Evolutionary conservation across 37 sponge, comb jelly and placozoan species (phyloP).

Genomic region (Lycopodina hypogea): DNA sequence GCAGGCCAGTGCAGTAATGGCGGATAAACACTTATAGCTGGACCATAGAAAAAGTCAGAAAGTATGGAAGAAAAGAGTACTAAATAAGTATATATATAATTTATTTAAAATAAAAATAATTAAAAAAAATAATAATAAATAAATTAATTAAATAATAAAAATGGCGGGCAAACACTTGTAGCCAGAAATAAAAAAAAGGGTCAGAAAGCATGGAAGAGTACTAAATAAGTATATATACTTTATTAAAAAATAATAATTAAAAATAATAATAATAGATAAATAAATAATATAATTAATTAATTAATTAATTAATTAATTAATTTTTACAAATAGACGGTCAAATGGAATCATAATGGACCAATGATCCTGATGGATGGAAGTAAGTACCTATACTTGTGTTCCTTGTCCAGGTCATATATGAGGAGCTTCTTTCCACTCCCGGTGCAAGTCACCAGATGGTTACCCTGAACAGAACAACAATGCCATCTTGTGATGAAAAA

Average conservation of each 20-base stretch:
- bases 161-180: no score
- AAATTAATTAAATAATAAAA: no score
- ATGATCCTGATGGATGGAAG: no score
- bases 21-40: conserved; percentile 25
- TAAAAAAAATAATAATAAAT: not conserved
- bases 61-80: not conserved
- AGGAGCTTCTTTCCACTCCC: conserved; percentile 34
- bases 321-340: no score
- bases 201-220: no score
- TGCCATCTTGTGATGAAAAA: not conserved
- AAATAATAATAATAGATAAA: no score
- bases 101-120: not conserved
- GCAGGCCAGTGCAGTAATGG: conserved; percentile 46
- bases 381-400: conserved; percentile 34
- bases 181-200: no score
- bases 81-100: conserved; percentile 13
- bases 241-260: no score
- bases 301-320: no score
- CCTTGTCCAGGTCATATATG: conserved; percentile 54
- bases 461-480: conserved; percentile 27
- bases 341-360: no score
- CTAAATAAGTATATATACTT: no score
- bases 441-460: conserved; percentile 34
- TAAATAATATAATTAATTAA: no score
- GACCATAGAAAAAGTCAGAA: not conserved